Conservation (phyloP, 2,888 invertebrate species). For the Tipula helvola region DNA sequence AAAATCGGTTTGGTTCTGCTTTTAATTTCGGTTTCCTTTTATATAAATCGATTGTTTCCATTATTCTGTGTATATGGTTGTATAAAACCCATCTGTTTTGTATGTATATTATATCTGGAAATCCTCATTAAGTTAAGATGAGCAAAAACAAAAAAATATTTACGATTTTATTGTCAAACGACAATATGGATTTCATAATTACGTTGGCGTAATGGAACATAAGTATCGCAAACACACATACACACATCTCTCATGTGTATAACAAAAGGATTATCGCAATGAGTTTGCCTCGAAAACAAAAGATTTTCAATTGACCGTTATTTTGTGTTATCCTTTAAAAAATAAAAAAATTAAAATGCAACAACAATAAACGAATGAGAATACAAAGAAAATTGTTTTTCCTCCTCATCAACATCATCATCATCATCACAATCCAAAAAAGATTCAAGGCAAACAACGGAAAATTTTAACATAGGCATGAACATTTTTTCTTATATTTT, state of each 20-base stretch:
- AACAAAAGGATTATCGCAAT: background rate
- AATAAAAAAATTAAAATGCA: background rate
- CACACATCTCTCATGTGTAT: background rate
- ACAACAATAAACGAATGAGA: background rate
- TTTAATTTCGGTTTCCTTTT: background rate
- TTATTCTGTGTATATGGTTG: background rate
- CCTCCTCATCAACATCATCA: background rate
- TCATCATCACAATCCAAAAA: background rate
- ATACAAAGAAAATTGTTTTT: background rate
- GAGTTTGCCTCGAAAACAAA: background rate
- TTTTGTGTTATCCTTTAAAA: background rate
- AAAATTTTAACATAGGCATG: background rate
- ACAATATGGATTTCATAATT: background rate
- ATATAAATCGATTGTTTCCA: background rate
- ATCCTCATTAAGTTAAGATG: background rate
- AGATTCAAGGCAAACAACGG: background rate
- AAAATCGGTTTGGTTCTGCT: background rate
- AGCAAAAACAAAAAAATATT: background rate
- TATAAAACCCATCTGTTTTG: background rate
- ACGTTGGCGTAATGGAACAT: background rate
- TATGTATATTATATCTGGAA: background rate
- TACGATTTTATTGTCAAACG: background rate
- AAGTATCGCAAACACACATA: background rate
- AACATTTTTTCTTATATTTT: background rate
- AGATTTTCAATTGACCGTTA: background rate